Evolutionary conservation across 2,797 vertebrate species (phyloP).

Genomic region (Smutsia temminckii): DNA sequence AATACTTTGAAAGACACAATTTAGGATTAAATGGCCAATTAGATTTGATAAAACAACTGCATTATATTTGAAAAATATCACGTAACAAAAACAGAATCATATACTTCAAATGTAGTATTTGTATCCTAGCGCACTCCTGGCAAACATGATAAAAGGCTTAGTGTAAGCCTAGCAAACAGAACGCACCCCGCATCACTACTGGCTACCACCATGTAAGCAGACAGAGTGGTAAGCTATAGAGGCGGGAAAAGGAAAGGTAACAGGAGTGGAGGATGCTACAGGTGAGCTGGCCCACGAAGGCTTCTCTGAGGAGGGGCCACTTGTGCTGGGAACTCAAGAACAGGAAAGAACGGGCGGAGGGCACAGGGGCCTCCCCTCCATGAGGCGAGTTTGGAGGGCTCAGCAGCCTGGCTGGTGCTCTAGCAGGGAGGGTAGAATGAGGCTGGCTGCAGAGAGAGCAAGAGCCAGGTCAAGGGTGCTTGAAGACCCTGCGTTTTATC

Average conservation of each 20-base stretch:
- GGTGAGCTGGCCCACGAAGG: not conserved
- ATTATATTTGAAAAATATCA: not conserved
- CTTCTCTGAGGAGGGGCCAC: not conserved
- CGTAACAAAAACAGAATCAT: not conserved
- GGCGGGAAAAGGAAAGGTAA: not conserved
- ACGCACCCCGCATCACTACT: not conserved
- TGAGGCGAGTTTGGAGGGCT: too few relatives aligned
- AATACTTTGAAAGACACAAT: not conserved
- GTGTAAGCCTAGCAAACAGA: not conserved
- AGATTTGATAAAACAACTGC: not conserved
- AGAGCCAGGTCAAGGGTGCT: not conserved
- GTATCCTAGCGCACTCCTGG: accelerated
- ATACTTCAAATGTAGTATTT: accelerated
- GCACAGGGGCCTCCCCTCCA: not conserved
- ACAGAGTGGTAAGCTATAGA: too few relatives aligned
- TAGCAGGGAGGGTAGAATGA: not conserved
- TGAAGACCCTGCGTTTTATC: not conserved
- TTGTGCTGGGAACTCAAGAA: not conserved
- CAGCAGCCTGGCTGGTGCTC: accelerated
- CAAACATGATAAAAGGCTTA: not conserved
- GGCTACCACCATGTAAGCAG: not conserved
- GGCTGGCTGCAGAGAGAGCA: not conserved
- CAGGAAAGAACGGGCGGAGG: not conserved
- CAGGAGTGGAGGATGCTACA: too few relatives aligned
- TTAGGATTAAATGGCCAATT: not conserved